phyloP scores from a whole-genome alignment of 2,797 vertebrate genomes.

The Catamblyrhynchus diadema region DNA sequence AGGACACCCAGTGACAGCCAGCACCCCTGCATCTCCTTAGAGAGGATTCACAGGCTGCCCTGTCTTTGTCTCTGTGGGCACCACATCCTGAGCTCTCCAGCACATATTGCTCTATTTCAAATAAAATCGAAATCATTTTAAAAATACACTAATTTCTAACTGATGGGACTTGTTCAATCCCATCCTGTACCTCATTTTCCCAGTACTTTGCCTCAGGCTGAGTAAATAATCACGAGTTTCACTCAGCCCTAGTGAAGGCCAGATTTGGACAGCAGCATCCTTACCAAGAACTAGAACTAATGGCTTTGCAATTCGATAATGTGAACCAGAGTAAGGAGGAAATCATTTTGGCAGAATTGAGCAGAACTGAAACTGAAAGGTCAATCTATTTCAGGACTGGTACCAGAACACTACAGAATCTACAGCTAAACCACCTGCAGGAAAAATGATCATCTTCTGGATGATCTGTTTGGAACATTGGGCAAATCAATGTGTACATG shows the following conservation, averaged over 20 bases:
- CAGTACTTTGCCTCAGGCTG: background rate
- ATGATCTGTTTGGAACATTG: background rate
- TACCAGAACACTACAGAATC: background rate
- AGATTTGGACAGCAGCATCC: background rate
- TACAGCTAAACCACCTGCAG: background rate
- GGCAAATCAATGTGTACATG: background rate
- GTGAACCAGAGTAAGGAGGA: constrained; percentile 22
- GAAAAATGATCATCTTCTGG: background rate
- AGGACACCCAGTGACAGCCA: background rate
- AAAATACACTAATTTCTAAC: background rate
- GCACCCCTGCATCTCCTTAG: background rate
- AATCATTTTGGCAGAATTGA: constrained; percentile 14
- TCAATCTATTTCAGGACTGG: constrained; percentile 16
- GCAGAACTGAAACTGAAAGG: constrained; percentile 3
- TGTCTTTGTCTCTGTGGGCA: background rate
- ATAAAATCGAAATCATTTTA: fast-evolving
- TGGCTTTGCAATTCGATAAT: background rate
- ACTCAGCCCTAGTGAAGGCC: background rate
- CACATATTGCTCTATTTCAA: fast-evolving
- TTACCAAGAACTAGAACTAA: background rate
- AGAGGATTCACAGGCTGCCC: background rate
- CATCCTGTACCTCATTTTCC: background rate
- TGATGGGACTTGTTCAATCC: background rate
- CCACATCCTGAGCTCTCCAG: background rate
- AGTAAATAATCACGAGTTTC: background rate